phyloP scores from a whole-genome alignment of 1,140 invertebrate species.

The Adelges cooleyi region DNA sequence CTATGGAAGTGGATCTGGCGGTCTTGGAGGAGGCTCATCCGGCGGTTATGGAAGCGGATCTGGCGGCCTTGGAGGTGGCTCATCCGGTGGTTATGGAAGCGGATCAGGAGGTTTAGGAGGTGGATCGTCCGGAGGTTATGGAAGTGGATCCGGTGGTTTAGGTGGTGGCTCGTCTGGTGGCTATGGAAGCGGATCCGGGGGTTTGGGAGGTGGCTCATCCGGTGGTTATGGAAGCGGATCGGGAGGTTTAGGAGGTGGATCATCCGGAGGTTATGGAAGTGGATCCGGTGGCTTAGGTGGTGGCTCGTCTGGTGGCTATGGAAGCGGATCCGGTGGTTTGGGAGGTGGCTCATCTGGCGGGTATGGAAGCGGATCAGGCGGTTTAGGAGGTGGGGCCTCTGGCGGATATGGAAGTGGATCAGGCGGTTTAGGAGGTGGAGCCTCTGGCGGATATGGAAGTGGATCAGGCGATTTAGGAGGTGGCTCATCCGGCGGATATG shows the following conservation, averaged over 20 bases:
- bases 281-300: neutral
- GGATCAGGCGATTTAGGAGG: conserved; percentile 5
- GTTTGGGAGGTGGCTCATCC: neutral
- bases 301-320: neutral
- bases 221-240: neutral
- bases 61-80: neutral
- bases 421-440: neutral
- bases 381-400: neutral
- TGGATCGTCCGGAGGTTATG: neutral
- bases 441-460: too few species aligned
- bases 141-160: neutral
- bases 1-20: neutral
- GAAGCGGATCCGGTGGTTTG: neutral
- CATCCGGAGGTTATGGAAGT: neutral
- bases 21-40: neutral
- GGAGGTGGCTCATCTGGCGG: conserved; percentile 2
- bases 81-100: neutral
- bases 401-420: neutral
- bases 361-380: neutral
- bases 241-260: neutral
- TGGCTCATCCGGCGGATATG: neutral
- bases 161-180: neutral
- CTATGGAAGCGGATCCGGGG: neutral
- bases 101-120: neutral
- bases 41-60: neutral